phyloP scores from a whole-genome alignment of 1,140 invertebrate genomes.

The Drosophila novamexicana region DNA sequence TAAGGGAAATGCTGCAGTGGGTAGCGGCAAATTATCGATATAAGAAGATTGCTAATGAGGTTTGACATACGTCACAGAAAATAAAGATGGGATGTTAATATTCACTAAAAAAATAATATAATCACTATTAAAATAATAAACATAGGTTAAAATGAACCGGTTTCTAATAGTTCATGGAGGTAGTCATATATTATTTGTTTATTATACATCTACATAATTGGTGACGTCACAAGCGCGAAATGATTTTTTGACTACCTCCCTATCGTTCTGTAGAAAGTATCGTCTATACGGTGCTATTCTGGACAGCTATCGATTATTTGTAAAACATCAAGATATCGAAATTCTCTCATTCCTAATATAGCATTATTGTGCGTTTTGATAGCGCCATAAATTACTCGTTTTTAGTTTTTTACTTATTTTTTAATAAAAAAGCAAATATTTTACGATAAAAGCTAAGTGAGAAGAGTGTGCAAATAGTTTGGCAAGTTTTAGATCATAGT shows the following conservation, averaged over 20 bases:
- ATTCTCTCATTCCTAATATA: conserved; percentile 15
- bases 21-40: conserved; percentile 38
- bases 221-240: background rate
- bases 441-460: background rate
- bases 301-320: conserved; percentile 12
- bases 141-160: too few species aligned
- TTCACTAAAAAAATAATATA: background rate
- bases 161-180: too few species aligned
- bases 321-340: conserved; percentile 10
- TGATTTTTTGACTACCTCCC: background rate
- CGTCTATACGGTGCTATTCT: background rate
- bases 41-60: conserved; percentile 1
- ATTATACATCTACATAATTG: background rate
- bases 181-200: too few species aligned
- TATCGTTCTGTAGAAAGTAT: background rate
- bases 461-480: background rate
- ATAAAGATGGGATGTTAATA: background rate
- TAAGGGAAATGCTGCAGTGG: background rate
- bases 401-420: conserved; percentile 37
- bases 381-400: conserved; percentile 67
- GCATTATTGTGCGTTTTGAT: conserved; percentile 19
- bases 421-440: conserved; percentile 1
- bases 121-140: background rate
- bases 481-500: background rate
- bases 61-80: conserved; percentile 1